phyloP scores from a whole-genome alignment of 2,888 invertebrate species.

The Oscheius sp. region DNA sequence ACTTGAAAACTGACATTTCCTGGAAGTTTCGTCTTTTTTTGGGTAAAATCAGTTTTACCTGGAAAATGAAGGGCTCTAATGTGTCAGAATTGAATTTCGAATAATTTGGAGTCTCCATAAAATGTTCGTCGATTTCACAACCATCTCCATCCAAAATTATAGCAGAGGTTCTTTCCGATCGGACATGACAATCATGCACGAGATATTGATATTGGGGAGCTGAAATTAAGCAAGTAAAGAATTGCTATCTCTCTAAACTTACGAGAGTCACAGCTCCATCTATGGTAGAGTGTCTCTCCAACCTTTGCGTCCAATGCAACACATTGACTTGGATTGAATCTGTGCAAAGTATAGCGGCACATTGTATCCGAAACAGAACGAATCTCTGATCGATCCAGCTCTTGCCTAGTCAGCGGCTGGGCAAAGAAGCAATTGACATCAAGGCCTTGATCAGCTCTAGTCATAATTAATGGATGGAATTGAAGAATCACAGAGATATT shows the following conservation, averaged over 20 bases:
- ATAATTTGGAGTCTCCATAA: conserved; percentile 67
- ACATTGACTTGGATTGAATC: conserved; percentile 61
- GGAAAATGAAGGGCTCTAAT: conserved; percentile 47
- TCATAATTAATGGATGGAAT: conserved; percentile 68
- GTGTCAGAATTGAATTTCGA: conserved; percentile 38
- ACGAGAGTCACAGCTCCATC: conserved; percentile 67
- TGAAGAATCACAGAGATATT: conserved; percentile 67
- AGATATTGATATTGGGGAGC: conserved; percentile 65
- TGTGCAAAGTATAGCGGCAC: conserved; percentile 64
- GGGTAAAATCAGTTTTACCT: conserved; percentile 10
- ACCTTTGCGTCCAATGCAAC: conserved; percentile 68
- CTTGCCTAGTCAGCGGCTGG: conserved; percentile 50
- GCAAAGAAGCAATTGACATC: conserved; percentile 62
- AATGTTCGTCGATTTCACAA: conserved; percentile 66
- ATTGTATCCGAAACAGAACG: conserved; percentile 57
- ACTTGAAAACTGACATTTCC: conserved; percentile 68
- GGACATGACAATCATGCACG: conserved; percentile 66
- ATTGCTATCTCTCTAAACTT: background rate
- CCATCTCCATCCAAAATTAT: conserved; percentile 64
- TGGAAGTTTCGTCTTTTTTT: conserved; percentile 22
- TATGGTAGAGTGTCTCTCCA: conserved; percentile 67
- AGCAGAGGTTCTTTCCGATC: conserved; percentile 56
- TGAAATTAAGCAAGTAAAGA: conserved; percentile 38
- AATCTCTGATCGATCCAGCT: conserved; percentile 50
- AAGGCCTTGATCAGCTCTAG: conserved; percentile 62